Evolutionary conservation across 2,113 vertebrate genomes (phyloP).

Genomic region (Orycteropus afer): DNA sequence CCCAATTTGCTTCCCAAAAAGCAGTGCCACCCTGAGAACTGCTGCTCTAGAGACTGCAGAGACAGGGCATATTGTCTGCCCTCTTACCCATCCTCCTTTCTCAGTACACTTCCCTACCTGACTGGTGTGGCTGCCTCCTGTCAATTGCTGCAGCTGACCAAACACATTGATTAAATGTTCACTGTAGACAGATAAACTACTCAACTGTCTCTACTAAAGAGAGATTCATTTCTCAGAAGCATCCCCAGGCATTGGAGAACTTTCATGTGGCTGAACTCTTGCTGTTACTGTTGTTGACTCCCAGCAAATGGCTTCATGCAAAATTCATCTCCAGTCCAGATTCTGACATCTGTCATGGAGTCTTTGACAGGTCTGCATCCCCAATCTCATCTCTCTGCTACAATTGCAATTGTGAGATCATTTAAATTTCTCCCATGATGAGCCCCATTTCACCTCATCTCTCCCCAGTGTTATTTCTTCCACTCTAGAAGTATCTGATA

Average conservation of each 20-base stretch:
- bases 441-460: background rate
- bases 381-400: background rate
- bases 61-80: background rate
- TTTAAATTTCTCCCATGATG: background rate
- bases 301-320: background rate
- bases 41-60: background rate
- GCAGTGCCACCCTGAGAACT: background rate
- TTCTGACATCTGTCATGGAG: background rate
- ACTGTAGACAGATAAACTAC: background rate
- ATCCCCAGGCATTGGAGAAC: background rate
- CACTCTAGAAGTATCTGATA: background rate
- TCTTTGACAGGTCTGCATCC: background rate
- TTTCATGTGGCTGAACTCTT: background rate
- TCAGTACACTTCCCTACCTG: accelerated
- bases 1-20: background rate
- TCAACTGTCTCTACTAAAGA: background rate
- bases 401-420: background rate
- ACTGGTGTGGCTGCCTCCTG: background rate
- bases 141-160: too few species aligned
- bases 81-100: background rate
- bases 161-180: background rate
- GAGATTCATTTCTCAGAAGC: background rate
- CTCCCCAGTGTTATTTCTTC: background rate
- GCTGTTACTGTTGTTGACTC: background rate
- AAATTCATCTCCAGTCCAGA: background rate